These are phyloP conservation scores for Myocastor coypus DNA, from an alignment of 2,113 vertebrate genomes.

Conservation along the genomic window DNA sequence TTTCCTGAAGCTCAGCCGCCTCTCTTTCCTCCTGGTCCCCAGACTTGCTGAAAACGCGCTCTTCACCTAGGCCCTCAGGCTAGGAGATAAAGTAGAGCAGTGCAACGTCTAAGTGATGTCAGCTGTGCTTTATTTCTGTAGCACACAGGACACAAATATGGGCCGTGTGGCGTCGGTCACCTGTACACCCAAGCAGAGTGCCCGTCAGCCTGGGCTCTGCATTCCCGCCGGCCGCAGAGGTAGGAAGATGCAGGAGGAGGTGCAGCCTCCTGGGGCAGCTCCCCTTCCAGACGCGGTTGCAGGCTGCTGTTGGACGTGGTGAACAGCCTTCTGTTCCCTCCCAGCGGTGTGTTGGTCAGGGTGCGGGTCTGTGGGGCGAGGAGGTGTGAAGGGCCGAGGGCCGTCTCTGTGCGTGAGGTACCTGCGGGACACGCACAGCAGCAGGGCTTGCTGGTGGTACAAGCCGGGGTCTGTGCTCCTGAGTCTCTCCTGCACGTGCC, in stretches of 20 bases:
- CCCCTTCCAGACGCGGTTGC: neutral
- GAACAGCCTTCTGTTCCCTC: neutral
- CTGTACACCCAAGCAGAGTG: conserved; percentile 15
- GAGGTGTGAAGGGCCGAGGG: neutral
- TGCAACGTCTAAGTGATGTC: conserved; percentile 53
- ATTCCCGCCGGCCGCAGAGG: neutral
- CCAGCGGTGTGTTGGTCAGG: neutral
- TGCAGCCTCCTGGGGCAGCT: accelerated
- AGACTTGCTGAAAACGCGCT: neutral
- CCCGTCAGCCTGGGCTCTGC: neutral
- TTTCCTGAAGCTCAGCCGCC: neutral
- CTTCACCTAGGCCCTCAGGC: neutral
- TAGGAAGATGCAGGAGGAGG: neutral
- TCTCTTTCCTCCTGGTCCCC: neutral
- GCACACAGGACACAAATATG: conserved; percentile 84
- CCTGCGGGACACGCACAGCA: conserved; percentile 5
- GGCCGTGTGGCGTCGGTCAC: conserved; percentile 64
- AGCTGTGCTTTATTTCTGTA: conserved; percentile 84
- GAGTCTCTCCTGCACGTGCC: neutral
- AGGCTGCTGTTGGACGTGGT: neutral
- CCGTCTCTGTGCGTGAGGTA: conserved; percentile 20
- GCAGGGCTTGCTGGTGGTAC: neutral
- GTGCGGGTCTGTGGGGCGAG: neutral
- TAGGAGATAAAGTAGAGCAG: neutral
- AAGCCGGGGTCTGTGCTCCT: neutral